phyloP scores from a whole-genome alignment of 2,888 invertebrate species.

The Camptogramma bilineatum region DNA sequence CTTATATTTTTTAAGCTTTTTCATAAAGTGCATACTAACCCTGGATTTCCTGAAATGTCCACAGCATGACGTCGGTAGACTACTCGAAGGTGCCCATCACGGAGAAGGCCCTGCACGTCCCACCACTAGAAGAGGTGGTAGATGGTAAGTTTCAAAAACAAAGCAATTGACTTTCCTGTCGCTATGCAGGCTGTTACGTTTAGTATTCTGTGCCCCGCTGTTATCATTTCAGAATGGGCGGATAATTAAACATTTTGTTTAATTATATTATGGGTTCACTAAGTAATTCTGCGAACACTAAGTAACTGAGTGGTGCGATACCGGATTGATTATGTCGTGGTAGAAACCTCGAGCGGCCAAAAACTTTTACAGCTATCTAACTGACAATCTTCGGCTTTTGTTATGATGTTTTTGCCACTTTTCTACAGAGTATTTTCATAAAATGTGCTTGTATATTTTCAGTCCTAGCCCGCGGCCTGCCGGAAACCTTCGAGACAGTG shows the following conservation, averaged over 20 bases:
- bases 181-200: too few relatives aligned
- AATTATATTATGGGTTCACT: not conserved
- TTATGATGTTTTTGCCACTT: not conserved
- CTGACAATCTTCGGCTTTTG: not conserved
- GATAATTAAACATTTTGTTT: not conserved
- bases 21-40: not conserved
- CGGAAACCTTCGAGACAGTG: conserved; percentile 89
- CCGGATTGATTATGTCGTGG: too few relatives aligned
- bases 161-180: too few relatives aligned
- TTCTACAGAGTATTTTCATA: not conserved
- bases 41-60: conserved; percentile 14
- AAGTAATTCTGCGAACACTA: too few relatives aligned
- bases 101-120: conserved; percentile 86
- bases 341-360: too few relatives aligned
- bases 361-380: not conserved
- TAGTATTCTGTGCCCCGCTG: too few relatives aligned
- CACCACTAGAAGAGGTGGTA: conserved; percentile 88
- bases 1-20: too few relatives aligned
- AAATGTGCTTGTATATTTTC: conserved; percentile 46
- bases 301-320: too few relatives aligned
- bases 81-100: conserved; percentile 72
- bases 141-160: conserved; percentile 75
- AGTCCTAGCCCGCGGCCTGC: conserved; percentile 90
- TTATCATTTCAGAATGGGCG: too few relatives aligned
- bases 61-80: conserved; percentile 74